Base-by-base conservation (phyloP, 2,797 vertebrate species). In the Alca torda region DNA sequence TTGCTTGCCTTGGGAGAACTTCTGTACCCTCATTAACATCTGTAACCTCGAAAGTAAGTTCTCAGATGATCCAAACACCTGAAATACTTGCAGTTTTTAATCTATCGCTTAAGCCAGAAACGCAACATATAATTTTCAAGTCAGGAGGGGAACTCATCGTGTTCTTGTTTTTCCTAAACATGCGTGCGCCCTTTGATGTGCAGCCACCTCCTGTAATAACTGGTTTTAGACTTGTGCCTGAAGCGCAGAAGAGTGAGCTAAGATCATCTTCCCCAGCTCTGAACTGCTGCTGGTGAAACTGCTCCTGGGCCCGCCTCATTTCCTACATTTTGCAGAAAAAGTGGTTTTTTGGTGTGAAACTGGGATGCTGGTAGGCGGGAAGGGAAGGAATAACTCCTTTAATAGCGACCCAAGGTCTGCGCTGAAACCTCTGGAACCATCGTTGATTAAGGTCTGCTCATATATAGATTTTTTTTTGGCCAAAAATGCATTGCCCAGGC, bases 1-100 rank as follows among this genome's bases (percentile, higher is more conserved):
- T 86, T 89, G 67, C 89, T 88, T 84, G 91, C 95, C 94, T 95
- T 84, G 86, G 92, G 94, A 95, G 72, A 95, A 80, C 90, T 95
- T 79, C 89, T 93, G 81, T 86, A 79, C 91, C 76, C 83, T 96
- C 94, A 93, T 96, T 95, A 94, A 56, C 88, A 89, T 92, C 74
- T 70, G 53, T 64, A 63, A 74, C 88, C 84, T 96, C 85, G 73
- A 18, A 83, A 94, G 87, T 73, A 93, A 77, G 74, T 83, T 91
- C 86, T 87, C 43, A 57, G 90, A 31, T 96, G 67, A 93, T 89
- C 89, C 83, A 73, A 89, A 84, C 93, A 96, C 95, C 95, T 95
- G 95, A 94, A 90, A 89, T 89, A 90, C 84, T 93, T 50, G 51
- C 84, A 82, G 95, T 67, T 92, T 92, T 95, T 94, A 76, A 96